Conservation (phyloP, 1,140 invertebrate genomes). For the Aethina tumida region DNA sequence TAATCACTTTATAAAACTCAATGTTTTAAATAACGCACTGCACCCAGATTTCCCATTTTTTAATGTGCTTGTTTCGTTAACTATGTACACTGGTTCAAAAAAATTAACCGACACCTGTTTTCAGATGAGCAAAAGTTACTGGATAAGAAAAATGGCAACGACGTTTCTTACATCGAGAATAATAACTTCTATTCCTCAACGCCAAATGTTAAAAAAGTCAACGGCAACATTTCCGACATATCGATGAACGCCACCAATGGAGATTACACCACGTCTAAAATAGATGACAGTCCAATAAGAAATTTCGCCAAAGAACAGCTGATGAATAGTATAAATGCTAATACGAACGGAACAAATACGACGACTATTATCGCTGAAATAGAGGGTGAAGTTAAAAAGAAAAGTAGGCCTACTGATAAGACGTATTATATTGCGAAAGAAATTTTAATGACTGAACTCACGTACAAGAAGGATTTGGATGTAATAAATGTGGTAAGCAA, state of each 20-base stretch:
- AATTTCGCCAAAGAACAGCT: conserved; percentile 27
- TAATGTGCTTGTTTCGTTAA: neutral
- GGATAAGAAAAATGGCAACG: conserved; percentile 14
- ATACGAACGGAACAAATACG: conserved; percentile 15
- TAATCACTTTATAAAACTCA: conserved; percentile 1
- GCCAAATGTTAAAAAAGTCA: conserved; percentile 20
- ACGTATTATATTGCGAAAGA: conserved; percentile 91
- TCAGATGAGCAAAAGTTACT: conserved; percentile 19
- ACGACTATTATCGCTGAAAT: conserved; percentile 33
- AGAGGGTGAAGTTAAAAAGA: conserved; percentile 33
- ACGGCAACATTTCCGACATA: conserved; percentile 25
- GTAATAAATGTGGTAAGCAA: conserved; percentile 71
- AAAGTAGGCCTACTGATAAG: conserved; percentile 47
- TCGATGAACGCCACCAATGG: conserved; percentile 20
- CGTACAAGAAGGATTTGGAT: conserved; percentile 90
- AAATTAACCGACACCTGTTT: conserved; percentile 10
- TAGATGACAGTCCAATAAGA: conserved; percentile 22
- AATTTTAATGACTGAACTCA: conserved; percentile 89
- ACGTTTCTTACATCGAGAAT: conserved; percentile 20
- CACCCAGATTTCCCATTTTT: too few relatives aligned
- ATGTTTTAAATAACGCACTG: too few relatives aligned
- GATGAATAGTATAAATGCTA: conserved; percentile 31
- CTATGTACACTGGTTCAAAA: neutral
- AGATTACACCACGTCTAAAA: conserved; percentile 14
- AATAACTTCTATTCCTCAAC: conserved; percentile 29